Evolutionary conservation across 2,113 vertebrate species (phyloP).

Genomic region (Cyprinodon variegatus): DNA sequence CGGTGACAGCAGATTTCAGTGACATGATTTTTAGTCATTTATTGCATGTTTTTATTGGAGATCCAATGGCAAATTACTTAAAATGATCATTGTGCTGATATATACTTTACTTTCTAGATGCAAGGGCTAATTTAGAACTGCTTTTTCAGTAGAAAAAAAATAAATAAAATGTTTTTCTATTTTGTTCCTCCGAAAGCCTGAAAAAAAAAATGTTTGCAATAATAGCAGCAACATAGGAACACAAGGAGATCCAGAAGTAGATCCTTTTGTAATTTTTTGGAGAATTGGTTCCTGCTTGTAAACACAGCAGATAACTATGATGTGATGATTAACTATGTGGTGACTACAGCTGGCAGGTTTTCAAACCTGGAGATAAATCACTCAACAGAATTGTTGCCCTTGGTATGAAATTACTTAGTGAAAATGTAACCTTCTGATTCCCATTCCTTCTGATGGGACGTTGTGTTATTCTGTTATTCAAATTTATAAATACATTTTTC

Average conservation of each 20-base stretch:
- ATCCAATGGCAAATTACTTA: neutral
- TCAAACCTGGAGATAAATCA: neutral
- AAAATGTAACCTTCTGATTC: neutral
- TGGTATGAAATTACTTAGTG: neutral
- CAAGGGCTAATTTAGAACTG: too few species aligned
- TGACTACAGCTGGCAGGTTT: neutral
- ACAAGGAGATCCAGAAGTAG: too few species aligned
- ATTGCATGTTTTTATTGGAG: neutral
- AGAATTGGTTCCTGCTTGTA: neutral
- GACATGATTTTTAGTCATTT: neutral
- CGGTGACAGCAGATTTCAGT: neutral
- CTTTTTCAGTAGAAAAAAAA: too few species aligned
- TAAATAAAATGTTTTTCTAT: too few species aligned
- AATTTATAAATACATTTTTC: neutral
- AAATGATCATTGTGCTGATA: neutral
- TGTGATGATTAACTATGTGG: neutral
- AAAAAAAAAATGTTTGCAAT: too few species aligned
- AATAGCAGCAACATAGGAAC: too few species aligned
- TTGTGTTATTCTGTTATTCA: neutral
- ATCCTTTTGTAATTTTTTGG: too few species aligned
- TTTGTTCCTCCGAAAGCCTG: too few species aligned
- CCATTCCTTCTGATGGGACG: too few species aligned
- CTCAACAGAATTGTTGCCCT: neutral
- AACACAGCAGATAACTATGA: slow-evolving; percentile 5
- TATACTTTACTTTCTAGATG: too few species aligned